Conservation (phyloP, 2,888 invertebrate species). For the Saturnia japonica region DNA sequence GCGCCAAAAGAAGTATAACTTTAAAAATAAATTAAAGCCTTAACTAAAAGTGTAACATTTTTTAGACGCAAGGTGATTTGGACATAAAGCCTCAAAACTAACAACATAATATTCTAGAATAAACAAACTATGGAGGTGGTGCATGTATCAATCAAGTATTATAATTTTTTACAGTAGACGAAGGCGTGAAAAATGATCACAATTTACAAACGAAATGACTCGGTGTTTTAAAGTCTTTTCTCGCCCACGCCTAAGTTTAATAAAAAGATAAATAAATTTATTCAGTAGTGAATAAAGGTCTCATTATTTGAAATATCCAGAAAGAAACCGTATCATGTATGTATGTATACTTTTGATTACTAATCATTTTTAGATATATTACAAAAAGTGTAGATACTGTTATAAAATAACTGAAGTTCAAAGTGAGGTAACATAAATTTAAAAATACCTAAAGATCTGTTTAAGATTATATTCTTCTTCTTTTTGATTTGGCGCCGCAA, state of each 20-base stretch:
- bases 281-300: background rate
- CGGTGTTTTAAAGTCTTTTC: background rate
- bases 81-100: background rate
- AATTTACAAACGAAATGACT: background rate
- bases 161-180: background rate
- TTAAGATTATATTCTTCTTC: no score
- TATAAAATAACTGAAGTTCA: no score
- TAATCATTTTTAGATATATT: no score
- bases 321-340: background rate
- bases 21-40: background rate
- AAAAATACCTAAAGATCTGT: no score
- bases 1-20: background rate
- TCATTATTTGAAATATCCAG: background rate
- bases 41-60: background rate
- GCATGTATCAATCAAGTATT: background rate
- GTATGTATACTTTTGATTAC: no score
- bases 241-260: background rate
- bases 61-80: background rate
- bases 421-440: no score
- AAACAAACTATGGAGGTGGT: background rate
- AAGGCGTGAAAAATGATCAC: conserved; percentile 6
- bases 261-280: background rate
- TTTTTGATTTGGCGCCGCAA: no score
- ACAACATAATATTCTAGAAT: background rate
- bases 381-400: no score